phyloP scores from a whole-genome alignment of 2,797 vertebrate genomes.

The Neosilurus mollespiculum region DNA sequence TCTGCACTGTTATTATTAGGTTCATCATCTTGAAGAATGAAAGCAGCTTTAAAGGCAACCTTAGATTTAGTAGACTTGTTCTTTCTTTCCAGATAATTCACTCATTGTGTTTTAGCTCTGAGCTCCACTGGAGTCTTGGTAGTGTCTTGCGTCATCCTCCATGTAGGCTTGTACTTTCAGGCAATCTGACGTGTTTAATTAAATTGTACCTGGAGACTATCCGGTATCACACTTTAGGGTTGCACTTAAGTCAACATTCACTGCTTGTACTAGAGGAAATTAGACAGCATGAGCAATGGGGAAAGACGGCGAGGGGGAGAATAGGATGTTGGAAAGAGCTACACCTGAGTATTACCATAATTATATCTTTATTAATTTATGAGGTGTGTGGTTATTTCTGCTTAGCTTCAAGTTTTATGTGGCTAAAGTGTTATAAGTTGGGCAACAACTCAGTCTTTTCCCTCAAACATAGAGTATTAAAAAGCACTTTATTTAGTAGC shows the following conservation, averaged over 20 bases:
- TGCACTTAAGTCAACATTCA: conserved; percentile 55
- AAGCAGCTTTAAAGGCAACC: conserved; percentile 48
- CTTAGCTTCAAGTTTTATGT: conserved; percentile 62
- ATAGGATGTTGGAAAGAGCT: conserved; percentile 49
- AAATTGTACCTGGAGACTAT: conserved; percentile 58
- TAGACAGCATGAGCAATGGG: conserved; percentile 40
- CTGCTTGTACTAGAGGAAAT: conserved; percentile 61
- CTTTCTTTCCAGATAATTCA: conserved; percentile 17
- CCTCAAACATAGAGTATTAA: background rate
- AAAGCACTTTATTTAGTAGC: conserved; percentile 12
- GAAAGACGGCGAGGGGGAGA: conserved; percentile 24
- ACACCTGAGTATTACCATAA: conserved; percentile 63
- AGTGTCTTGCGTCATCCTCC: conserved; percentile 36
- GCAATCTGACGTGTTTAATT: conserved; percentile 67
- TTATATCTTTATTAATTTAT: conserved; percentile 72
- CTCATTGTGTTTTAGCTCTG: conserved; percentile 41
- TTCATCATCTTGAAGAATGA: conserved; percentile 55
- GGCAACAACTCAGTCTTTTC: conserved; percentile 54
- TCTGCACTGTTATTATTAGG: conserved; percentile 63
- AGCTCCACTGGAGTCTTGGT: conserved; percentile 34
- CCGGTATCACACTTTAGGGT: conserved; percentile 61
- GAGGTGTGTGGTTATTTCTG: conserved; percentile 66
- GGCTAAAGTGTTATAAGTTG: conserved; percentile 60
- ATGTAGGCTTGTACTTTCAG: conserved; percentile 37
- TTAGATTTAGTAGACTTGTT: conserved; percentile 51